These are phyloP conservation scores for Synodontis membranacea DNA, from an alignment of 2,113 vertebrate species.

Conservation along the genomic window DNA sequence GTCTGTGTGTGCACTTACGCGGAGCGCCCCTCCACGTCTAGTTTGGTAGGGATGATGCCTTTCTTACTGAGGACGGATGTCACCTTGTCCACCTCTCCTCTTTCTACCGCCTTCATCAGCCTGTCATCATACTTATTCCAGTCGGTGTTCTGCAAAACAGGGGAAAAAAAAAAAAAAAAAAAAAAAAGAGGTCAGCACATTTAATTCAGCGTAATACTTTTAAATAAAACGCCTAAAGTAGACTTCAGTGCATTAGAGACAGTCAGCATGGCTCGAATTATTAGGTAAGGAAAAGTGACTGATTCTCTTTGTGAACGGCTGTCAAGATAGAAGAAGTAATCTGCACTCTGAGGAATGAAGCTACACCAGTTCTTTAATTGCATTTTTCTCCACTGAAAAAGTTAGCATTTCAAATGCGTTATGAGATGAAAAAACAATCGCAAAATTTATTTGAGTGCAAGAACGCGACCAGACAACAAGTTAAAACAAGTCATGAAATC, in stretches of 20 bases:
- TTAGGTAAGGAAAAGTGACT: background rate
- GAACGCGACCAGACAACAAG: constrained; percentile 18
- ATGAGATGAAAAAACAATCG: constrained; percentile 15
- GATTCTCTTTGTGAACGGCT: background rate
- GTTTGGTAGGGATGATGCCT: constrained; percentile 87
- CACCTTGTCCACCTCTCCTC: constrained; percentile 92
- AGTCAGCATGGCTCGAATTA: background rate
- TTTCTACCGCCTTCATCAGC: constrained; percentile 96
- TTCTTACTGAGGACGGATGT: constrained; percentile 89
- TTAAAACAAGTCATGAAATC: constrained; percentile 42
- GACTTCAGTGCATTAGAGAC: background rate
- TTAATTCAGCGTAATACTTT: too few relatives aligned
- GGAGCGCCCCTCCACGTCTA: constrained; percentile 93
- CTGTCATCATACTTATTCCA: constrained; percentile 98
- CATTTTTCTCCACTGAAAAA: background rate
- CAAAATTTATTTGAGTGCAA: constrained; percentile 2
- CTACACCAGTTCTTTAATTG: background rate
- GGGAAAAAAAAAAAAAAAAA: too few relatives aligned
- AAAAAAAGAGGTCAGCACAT: constrained; percentile 11
- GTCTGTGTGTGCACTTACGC: constrained; percentile 80
- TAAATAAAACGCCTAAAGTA: background rate
- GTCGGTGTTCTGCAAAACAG: constrained; percentile 79
- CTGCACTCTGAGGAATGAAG: background rate
- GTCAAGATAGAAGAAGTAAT: constrained; percentile 4
- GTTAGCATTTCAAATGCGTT: background rate